Conservation (phyloP, 2,113 vertebrate species). For the Junco hyemalis region DNA sequence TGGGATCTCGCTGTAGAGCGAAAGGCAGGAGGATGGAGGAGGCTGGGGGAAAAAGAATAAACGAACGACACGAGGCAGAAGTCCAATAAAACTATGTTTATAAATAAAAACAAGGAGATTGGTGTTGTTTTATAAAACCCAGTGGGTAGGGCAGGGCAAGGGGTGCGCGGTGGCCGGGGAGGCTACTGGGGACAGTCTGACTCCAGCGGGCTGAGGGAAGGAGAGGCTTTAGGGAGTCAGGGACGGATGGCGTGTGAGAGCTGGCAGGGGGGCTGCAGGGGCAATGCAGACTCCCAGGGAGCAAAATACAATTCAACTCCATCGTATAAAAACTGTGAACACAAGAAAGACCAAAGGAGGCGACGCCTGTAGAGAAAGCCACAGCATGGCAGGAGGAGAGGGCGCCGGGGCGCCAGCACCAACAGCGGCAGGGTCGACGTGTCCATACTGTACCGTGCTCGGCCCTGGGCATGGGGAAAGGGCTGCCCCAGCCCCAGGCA, state of each 20-base stretch:
- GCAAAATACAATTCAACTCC: not conserved
- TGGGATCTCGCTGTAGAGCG: accelerated
- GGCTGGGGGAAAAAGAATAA: not conserved
- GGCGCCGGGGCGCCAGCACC: not conserved
- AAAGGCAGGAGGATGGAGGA: not conserved
- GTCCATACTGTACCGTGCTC: not conserved
- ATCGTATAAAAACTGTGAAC: not conserved
- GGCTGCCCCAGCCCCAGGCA: not conserved
- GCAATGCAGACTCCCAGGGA: not conserved
- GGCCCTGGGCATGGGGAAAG: not conserved
- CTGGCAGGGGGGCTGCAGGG: not conserved
- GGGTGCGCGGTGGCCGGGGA: not conserved
- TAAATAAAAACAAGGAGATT: slow-evolving; percentile 86
- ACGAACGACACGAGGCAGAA: not conserved
- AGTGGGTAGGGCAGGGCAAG: not conserved
- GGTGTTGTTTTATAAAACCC: slow-evolving; percentile 73
- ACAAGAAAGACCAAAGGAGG: not conserved
- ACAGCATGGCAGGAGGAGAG: accelerated
- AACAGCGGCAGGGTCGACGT: not conserved
- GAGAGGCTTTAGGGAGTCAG: not conserved
- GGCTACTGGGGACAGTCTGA: not conserved
- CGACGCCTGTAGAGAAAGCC: not conserved
- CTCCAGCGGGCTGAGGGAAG: not conserved
- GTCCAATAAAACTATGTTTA: slow-evolving; percentile 93
- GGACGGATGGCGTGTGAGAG: accelerated